Evolutionary conservation across 2,888 invertebrate species (phyloP).

Genomic region (Hartigia nigra): DNA sequence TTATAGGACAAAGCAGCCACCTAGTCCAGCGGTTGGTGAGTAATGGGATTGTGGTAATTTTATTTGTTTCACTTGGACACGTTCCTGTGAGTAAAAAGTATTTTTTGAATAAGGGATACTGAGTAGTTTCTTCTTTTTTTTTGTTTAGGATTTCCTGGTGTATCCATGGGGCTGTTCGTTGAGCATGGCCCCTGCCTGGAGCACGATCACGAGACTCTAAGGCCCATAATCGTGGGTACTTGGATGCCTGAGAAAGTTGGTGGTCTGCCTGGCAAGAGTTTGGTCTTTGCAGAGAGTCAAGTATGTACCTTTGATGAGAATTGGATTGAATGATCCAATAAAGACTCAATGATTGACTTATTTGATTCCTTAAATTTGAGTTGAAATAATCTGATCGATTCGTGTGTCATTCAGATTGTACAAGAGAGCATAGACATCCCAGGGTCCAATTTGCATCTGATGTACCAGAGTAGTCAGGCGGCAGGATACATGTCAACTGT

Average conservation of each 20-base stretch:
- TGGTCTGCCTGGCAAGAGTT: slow-evolving; percentile 82
- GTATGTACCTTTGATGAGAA: slow-evolving; percentile 63
- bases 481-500: slow-evolving; percentile 95
- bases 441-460: slow-evolving; percentile 91
- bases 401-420: slow-evolving; percentile 77
- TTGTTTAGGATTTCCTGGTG: slow-evolving; percentile 68
- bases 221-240: slow-evolving; percentile 88
- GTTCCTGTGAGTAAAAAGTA: not conserved
- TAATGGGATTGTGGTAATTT: slow-evolving; percentile 23
- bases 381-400: slow-evolving; percentile 12
- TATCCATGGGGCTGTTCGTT: slow-evolving; percentile 69
- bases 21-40: slow-evolving; percentile 64
- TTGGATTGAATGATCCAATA: not conserved
- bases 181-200: slow-evolving; percentile 78
- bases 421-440: slow-evolving; percentile 96
- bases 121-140: not conserved
- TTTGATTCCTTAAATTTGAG: not conserved
- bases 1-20: slow-evolving; percentile 59
- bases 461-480: slow-evolving; percentile 95
- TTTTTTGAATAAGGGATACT: slow-evolving; percentile 49
- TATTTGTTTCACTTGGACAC: not conserved
- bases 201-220: slow-evolving; percentile 86
- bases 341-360: not conserved
- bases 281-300: slow-evolving; percentile 92
- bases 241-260: slow-evolving; percentile 92